Evolutionary conservation across 2,888 invertebrate species (phyloP), one percentile per base, ranked within the genome.

Genomic region (Pristionchus fissidentatus): DNA sequence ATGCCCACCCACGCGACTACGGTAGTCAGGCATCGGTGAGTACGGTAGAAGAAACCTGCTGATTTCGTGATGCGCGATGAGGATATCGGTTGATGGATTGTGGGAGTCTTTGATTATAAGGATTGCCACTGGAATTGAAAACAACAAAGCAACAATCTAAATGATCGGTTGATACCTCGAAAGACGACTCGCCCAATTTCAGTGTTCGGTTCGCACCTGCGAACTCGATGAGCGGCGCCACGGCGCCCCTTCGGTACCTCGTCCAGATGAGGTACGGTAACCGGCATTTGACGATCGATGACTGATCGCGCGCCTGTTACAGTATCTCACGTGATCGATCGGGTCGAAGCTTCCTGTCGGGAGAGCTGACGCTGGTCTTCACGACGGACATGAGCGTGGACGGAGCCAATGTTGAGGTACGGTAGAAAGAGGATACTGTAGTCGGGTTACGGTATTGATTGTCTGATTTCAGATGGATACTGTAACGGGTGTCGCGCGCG

Each of bases 291-390:
- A 60, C 43, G n/a, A 73, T 43, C 43, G n/a, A 43, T 43, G 49
- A 32, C n/a, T 77, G 0, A 77, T n/a, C 49, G 41, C 22, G 15
- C 22, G 32, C n/a, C 49, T 32, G 35, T 77, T 77, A 49, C 75
- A 77, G 75, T 49, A 49, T 77, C 29, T 4, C 49, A 4, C 75
- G 75, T 41, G 81, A 81, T 81, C 81, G 81, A 62, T 62, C 66
- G 46, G 62, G 62, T 13, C 62, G 81, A 10, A 32, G 46, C 46
- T 81, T 66, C 55, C 38, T 81, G 29, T 19, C 32, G 19, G 66
- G 62, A 32, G 66, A 81, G 32, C 26, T 81, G 35, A 62, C 32
- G 46, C 26, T 81, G 32, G 38, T 81, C 81, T 81, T 81, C 66
- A 46, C 81, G 22, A 62, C 62, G 46, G 66, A 81, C 26, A 57